Evolutionary conservation across 2,888 invertebrate genomes (phyloP).

Genomic region (Philopedon plagiatum): DNA sequence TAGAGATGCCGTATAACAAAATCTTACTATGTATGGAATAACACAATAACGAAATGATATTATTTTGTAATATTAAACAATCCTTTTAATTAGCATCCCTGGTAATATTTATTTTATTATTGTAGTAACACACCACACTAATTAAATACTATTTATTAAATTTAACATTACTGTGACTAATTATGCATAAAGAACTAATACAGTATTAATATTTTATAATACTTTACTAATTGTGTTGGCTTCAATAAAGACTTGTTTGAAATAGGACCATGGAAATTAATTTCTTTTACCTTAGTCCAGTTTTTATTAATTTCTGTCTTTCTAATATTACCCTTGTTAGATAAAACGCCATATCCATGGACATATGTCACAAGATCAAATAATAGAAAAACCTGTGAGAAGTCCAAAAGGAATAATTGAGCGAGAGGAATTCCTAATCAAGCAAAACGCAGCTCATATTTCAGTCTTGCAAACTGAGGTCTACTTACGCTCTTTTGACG

Average conservation of each 20-base stretch:
- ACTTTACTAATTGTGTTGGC: too few species aligned
- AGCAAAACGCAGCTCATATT: slow-evolving; percentile 1
- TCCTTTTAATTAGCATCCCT: neutral
- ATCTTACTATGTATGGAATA: neutral
- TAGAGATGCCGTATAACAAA: too few species aligned
- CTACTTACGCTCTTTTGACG: neutral
- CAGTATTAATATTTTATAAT: too few species aligned
- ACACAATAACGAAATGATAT: neutral
- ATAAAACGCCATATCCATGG: too few species aligned
- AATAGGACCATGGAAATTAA: too few species aligned
- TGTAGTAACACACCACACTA: neutral
- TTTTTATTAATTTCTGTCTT: too few species aligned
- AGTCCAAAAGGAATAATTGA: neutral
- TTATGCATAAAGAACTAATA: too few species aligned
- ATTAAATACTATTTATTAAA: neutral
- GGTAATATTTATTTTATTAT: neutral
- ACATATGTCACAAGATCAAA: neutral
- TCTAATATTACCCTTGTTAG: too few species aligned
- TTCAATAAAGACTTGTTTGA: too few species aligned
- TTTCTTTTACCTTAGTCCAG: too few species aligned
- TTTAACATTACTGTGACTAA: too few species aligned
- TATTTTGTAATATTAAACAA: neutral
- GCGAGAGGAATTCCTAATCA: slow-evolving; percentile 7
- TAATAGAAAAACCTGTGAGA: neutral
- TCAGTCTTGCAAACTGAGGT: slow-evolving; percentile 3